phyloP scores from a whole-genome alignment of 2,888 invertebrate species.

The Platycheirus albimanus region DNA sequence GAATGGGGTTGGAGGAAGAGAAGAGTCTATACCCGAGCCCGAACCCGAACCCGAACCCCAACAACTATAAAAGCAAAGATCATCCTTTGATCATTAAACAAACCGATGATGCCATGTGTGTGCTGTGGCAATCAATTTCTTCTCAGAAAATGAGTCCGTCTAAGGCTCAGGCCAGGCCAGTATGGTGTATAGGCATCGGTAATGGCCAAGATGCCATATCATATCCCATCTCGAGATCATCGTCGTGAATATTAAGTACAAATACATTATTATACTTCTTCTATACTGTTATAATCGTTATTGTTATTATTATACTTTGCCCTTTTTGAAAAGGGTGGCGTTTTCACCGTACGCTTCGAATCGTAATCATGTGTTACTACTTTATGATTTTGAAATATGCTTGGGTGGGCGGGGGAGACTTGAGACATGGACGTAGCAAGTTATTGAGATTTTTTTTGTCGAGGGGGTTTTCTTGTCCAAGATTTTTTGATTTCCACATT shows the following conservation, averaged over 20 bases:
- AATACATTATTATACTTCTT: constrained; percentile 74
- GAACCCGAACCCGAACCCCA: no score
- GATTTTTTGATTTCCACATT: no score
- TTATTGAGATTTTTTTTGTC: background rate
- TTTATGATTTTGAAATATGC: background rate
- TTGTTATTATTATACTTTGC: constrained; percentile 69
- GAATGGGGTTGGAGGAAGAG: constrained; percentile 1
- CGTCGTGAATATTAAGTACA: constrained; percentile 72
- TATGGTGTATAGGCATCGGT: constrained; percentile 47
- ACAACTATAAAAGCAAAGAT: constrained; percentile 55
- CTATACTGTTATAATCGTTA: constrained; percentile 72
- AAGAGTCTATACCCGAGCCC: constrained; percentile 9
- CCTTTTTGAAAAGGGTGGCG: constrained; percentile 19
- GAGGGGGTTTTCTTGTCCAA: background rate
- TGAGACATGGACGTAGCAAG: background rate
- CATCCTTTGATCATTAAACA: constrained; percentile 69
- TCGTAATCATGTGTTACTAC: background rate
- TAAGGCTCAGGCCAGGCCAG: constrained; percentile 32
- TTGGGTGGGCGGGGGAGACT: background rate
- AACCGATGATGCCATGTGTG: constrained; percentile 54
- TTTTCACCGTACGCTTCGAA: background rate
- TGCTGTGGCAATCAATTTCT: constrained; percentile 58
- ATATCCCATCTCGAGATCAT: constrained; percentile 66
- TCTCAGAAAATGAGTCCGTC: constrained; percentile 35
- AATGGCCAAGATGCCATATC: constrained; percentile 56